Percentiles rank a stretch among this genome's conserved stretches.
These are phyloP conservation scores for Magallana angulata DNA, from an alignment of 1,140 invertebrate genomes.

Conservation along the genomic window DNA sequence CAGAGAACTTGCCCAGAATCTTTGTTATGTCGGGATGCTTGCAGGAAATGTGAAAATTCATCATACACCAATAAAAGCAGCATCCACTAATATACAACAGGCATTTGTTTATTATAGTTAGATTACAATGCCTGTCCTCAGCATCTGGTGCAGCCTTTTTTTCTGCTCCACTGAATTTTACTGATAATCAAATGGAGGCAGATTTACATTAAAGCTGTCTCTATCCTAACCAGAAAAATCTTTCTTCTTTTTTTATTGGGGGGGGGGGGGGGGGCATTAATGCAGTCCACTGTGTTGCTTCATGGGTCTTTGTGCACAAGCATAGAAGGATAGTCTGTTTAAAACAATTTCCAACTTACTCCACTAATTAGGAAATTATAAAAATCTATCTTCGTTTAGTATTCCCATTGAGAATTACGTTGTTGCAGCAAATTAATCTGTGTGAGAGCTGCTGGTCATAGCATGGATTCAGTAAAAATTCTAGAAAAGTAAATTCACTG, in stretches of 20 bases:
- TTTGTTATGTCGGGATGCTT: neutral
- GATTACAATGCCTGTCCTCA: neutral
- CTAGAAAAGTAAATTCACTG: no score
- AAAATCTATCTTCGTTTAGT: no score
- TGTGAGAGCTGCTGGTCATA: no score
- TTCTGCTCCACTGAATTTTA: neutral
- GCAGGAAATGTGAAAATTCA: neutral
- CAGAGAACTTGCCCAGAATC: neutral
- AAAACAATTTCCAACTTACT: no score
- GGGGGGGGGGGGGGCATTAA: no score
- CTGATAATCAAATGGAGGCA: conserved; percentile 12
- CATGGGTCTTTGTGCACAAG: no score
- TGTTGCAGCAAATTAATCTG: no score
- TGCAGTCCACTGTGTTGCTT: no score
- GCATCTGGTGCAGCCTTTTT: conserved; percentile 15
- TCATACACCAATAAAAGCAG: conserved; percentile 4
- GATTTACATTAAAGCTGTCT: conserved; percentile 10
- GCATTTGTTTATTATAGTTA: conserved; percentile 8
- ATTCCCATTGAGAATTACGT: no score
- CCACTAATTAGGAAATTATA: no score
- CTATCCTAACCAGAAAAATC: neutral
- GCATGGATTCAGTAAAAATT: no score
- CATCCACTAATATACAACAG: neutral
- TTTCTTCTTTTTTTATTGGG: neutral
- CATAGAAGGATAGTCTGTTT: no score